Evolutionary conservation across 2,888 invertebrate genomes (phyloP).

Genomic region (Ormia ochracea): DNA sequence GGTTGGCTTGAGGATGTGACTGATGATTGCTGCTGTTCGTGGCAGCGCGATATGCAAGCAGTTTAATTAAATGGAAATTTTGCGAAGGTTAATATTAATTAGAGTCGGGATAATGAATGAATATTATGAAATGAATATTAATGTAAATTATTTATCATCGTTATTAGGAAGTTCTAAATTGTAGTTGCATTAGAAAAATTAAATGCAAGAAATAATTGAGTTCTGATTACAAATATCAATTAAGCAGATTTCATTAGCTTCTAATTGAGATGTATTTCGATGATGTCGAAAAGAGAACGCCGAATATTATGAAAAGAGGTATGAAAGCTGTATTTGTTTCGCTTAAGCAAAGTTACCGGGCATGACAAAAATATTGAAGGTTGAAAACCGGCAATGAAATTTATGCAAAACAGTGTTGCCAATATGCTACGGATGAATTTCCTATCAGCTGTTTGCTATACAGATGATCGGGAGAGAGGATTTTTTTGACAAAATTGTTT

Average conservation of each 20-base stretch:
- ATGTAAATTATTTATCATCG: constrained; percentile 24
- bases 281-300: neutral
- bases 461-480: no score
- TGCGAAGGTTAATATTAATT: constrained; percentile 46
- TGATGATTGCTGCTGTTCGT: neutral
- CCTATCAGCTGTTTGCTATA: no score
- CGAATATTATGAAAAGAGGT: no score
- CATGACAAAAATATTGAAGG: no score
- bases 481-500: no score
- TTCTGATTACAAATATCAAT: neutral
- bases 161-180: no score
- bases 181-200: neutral
- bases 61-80: neutral
- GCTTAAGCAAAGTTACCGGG: no score
- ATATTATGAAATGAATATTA: constrained; percentile 42
- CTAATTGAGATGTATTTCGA: neutral
- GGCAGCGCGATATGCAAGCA: neutral
- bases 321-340: neutral
- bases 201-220: neutral
- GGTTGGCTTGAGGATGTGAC: constrained; percentile 6
- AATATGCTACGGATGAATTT: no score
- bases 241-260: neutral
- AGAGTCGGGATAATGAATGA: constrained; percentile 42
- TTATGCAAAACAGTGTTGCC: no score
- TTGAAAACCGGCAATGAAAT: no score